A percentile compares a stretch with the other conserved stretches of the same genome.
These are phyloP conservation scores for Coilia nasus DNA, from an alignment of 2,797 vertebrate genomes.

Conservation along the genomic window DNA sequence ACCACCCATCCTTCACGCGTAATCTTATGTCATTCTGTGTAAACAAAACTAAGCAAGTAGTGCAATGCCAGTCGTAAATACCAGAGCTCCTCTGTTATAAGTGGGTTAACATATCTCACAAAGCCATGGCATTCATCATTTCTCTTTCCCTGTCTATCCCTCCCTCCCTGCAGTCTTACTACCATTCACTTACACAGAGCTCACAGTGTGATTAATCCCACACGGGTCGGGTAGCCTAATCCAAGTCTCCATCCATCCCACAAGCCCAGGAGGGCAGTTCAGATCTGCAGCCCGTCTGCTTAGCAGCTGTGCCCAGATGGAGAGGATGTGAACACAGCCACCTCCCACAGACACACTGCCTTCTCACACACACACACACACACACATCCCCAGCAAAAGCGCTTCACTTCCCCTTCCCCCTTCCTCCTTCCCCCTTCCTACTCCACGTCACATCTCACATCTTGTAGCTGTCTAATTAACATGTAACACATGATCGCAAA, in stretches of 20 bases:
- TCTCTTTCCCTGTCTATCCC: constrained; percentile 62
- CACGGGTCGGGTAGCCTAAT: constrained; percentile 53
- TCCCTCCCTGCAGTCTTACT: constrained; percentile 58
- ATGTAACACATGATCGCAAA: too few species aligned
- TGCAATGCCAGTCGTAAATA: constrained; percentile 68
- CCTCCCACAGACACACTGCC: too few species aligned
- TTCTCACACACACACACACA: background rate
- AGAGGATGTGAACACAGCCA: background rate
- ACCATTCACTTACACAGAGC: constrained; percentile 23
- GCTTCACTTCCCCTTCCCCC: too few species aligned
- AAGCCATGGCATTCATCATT: constrained; percentile 68
- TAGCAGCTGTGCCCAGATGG: background rate
- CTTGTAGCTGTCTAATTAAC: too few species aligned
- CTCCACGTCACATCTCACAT: too few species aligned
- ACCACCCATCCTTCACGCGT: constrained; percentile 1
- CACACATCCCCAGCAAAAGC: too few species aligned
- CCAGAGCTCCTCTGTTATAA: constrained; percentile 64
- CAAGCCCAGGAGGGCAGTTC: background rate
- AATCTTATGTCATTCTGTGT: background rate
- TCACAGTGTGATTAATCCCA: constrained; percentile 65
- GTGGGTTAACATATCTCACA: constrained; percentile 51
- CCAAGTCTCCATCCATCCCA: constrained; percentile 40
- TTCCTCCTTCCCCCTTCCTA: too few species aligned
- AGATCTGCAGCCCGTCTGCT: constrained; percentile 29
- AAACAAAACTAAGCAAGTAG: background rate